Percentiles rank a stretch among this genome's conserved stretches.
These are phyloP conservation scores for Porites australiensis DNA, from an alignment of 64 coral and sea anemone genomes.

Conservation along the genomic window DNA sequence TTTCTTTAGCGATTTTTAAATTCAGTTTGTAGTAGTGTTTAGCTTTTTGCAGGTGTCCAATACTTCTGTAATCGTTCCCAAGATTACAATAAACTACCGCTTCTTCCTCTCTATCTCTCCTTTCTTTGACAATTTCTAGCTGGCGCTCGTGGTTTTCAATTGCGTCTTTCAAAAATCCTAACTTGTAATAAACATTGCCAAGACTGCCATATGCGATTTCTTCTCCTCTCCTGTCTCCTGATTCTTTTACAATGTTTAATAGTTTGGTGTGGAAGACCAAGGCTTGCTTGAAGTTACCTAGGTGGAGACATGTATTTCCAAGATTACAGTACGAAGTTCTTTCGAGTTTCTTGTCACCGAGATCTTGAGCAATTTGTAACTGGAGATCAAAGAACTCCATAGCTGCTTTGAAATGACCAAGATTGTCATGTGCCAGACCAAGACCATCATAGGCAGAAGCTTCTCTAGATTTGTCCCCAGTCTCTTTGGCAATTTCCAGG, in stretches of 20 bases:
- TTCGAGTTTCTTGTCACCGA: background rate
- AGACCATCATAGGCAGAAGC: background rate
- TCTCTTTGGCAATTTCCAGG: too few species aligned
- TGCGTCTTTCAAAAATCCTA: background rate
- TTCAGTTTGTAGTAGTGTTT: background rate
- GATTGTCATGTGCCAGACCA: background rate
- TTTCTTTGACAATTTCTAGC: background rate
- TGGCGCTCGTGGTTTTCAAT: background rate
- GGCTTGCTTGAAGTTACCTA: too few species aligned
- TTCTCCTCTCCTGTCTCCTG: too few species aligned
- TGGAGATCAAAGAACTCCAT: background rate
- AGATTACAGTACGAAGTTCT: background rate
- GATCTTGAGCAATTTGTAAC: background rate
- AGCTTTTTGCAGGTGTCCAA: constrained; percentile 2
- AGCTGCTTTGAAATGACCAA: constrained; percentile 6
- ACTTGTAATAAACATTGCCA: background rate
- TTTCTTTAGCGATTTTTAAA: background rate
- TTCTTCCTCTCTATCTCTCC: background rate
- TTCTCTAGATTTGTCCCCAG: too few species aligned
- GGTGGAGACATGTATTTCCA: too few species aligned
- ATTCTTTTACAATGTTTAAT: too few species aligned
- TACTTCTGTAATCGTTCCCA: background rate
- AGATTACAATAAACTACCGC: background rate
- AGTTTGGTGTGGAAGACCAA: too few species aligned
- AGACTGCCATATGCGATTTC: background rate